Base-by-base conservation (phyloP, 1,140 invertebrate genomes). In the Eumaeus atala region DNA sequence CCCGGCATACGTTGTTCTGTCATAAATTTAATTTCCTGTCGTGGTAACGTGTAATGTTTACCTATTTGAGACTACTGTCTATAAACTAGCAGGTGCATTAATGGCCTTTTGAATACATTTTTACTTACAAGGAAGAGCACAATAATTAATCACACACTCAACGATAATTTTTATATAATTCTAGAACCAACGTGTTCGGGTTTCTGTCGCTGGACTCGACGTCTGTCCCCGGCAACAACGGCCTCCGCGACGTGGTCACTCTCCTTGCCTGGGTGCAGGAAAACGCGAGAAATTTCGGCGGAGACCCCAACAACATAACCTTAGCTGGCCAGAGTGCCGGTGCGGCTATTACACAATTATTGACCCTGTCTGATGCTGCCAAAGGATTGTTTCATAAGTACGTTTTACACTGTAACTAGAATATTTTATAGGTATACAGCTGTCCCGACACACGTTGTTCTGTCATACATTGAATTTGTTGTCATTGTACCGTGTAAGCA, bases 251-350 rank as follows among this genome's bases (percentile, higher is more conserved):
- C 62, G 90, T 91, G 56, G 75, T 91, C 36, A 80, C 92, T 59
- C 91, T 92, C 1, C 68, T 92, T 50, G 80, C 87, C 60, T 92
- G 91, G 86, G 88, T 94, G 3, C 87, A 90, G 69, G 74, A 86
- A 21, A 93, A 94, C 68, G 92, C 93, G 21, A 68, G 81, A 16
- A 66, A 77, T 51, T 94, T 94, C 65, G 92, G 92, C 1, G 93
- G 93, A 0, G 89, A 93, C 77, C 80, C 90, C 0, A 63, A 86
- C 37, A 86, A 89, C 35, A 89, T 94, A 1, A 90, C 90, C 0
- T 64, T 92, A 12, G 87, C 77, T 0, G 91, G 92, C 0, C 91
- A 92, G 63, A 90, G 90, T 64, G 90, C 90, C 11, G 91, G 91
- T 0, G 90, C 88, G 2, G 82, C 77, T 2, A 72, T 83, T 3